Evolutionary conservation across 1,140 invertebrate species (phyloP), one percentile per base, ranked within the genome.

Genomic region (Scaptodrosophila lebanonensis): DNA sequence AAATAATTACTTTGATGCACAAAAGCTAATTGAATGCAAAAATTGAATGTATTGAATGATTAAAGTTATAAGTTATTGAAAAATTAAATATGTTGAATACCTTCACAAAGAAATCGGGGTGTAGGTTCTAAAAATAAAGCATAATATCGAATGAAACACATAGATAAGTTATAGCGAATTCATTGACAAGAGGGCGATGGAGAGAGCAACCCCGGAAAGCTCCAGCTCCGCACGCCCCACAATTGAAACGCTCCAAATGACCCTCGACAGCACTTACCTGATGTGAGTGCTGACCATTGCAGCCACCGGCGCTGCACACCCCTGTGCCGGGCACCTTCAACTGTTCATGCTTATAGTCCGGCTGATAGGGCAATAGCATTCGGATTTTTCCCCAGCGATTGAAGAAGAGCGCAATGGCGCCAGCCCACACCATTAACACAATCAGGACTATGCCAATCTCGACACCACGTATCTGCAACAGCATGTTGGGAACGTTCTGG

Each of bases 301-400:
- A 89, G 39, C 86, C 90, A 7, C 89, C 89, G 50, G 91, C 90
- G 11, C 91, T 89, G 83, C 93, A 92, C 0, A 92, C 92, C 15
- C 92, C 93, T 25, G 93, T 93, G 8, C 93, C 93, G 1, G 93
- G 93, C 22, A 94, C 93, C 88, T 95, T 94, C 2, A 94, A 87
- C 84, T 94, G 93, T 77, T 95, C 93, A 60, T 92, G 91, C 82
- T 95, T 95, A 86, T 95, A 95, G 67, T 95, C 95, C 3, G 95
- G 95, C 77, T 97, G 95, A 86, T 97, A 97, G 1, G 95, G 95
- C 62, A 96, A 88, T 51, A 97, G 88, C 95, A 97, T 97, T 29
- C 95, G 90, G 35, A 97, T 97, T 89, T 97, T 97, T 9, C 95
- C 95, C 95, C 95, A 96, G 25, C 94, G 90, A 83, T 95, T 96